Evolutionary conservation across 2,888 invertebrate species (phyloP).

Genomic region (Drosophila vallismaia): DNA sequence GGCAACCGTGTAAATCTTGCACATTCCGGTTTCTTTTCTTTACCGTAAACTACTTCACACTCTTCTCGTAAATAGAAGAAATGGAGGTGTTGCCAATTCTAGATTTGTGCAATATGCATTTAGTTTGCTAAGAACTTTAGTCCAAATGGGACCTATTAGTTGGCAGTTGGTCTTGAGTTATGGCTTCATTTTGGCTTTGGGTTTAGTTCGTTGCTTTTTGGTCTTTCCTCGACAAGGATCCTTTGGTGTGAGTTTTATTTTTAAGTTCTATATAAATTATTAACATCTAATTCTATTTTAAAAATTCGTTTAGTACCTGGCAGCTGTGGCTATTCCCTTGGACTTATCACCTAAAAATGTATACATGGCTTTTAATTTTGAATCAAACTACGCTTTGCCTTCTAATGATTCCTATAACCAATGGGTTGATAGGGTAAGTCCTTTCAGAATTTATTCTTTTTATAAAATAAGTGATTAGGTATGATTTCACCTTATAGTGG

Average conservation of each 20-base stretch:
- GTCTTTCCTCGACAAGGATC: slow-evolving; percentile 76
- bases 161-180: slow-evolving; percentile 1
- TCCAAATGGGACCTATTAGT: slow-evolving; percentile 53
- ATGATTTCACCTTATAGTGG: slow-evolving; percentile 66
- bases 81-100: slow-evolving; percentile 27
- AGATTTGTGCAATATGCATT: slow-evolving; percentile 19
- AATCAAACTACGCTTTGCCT: slow-evolving; percentile 87
- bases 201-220: slow-evolving; percentile 42
- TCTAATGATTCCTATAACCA: slow-evolving; percentile 86
- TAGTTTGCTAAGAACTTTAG: slow-evolving; percentile 52
- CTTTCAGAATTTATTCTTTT: no score
- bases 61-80: slow-evolving; percentile 8
- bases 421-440: slow-evolving; percentile 85
- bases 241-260: slow-evolving; percentile 68
- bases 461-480: no score
- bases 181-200: slow-evolving; percentile 20
- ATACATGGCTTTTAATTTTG: slow-evolving; percentile 90
- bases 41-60: slow-evolving; percentile 30
- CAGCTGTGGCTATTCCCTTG: slow-evolving; percentile 89
- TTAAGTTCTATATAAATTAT: neutral
- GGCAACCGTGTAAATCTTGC: slow-evolving; percentile 66
- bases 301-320: slow-evolving; percentile 85
- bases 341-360: slow-evolving; percentile 88
- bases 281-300: neutral
- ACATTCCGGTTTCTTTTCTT: slow-evolving; percentile 58